phyloP scores from a whole-genome alignment of 2,113 vertebrate genomes.

The Emydocephalus ijimae region DNA sequence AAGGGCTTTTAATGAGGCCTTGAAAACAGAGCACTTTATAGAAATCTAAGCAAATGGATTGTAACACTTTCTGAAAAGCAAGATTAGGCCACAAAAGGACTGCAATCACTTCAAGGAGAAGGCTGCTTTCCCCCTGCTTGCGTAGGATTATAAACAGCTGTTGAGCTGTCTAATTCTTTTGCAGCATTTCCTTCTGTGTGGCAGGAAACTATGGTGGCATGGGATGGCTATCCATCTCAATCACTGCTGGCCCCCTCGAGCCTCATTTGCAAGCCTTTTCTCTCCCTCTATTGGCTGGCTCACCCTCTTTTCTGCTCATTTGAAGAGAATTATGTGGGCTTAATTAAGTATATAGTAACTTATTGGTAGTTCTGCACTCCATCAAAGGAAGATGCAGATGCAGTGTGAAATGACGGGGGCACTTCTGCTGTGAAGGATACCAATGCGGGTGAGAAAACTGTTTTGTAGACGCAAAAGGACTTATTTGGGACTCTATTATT shows the following conservation, averaged over 20 bases:
- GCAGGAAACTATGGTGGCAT: slow-evolving; percentile 78
- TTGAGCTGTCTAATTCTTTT: slow-evolving; percentile 77
- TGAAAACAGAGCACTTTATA: slow-evolving; percentile 76
- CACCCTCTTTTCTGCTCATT: slow-evolving; percentile 74
- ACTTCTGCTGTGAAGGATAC: slow-evolving; percentile 77
- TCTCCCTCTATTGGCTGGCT: slow-evolving; percentile 65
- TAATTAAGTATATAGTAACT: slow-evolving; percentile 94
- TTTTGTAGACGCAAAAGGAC: slow-evolving; percentile 80
- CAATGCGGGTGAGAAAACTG: slow-evolving; percentile 76
- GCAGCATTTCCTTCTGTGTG: slow-evolving; percentile 68
- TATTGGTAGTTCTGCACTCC: slow-evolving; percentile 79
- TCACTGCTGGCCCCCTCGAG: slow-evolving; percentile 80
- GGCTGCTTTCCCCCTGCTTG: slow-evolving; percentile 52
- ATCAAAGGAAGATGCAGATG: slow-evolving; percentile 86
- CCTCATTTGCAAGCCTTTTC: slow-evolving; percentile 78
- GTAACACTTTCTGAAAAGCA: slow-evolving; percentile 90
- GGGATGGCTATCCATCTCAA: slow-evolving; percentile 78
- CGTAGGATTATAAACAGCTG: slow-evolving; percentile 80
- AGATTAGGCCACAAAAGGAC: slow-evolving; percentile 88
- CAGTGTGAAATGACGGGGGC: slow-evolving; percentile 79
- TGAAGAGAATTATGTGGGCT: slow-evolving; percentile 82
- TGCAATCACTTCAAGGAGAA: slow-evolving; percentile 71
- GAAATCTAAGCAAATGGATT: slow-evolving; percentile 89
- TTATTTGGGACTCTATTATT: slow-evolving; percentile 88
- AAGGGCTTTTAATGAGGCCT: slow-evolving; percentile 79